phyloP scores from a whole-genome alignment of 2,888 invertebrate genomes.

The Xestia xanthographa region DNA sequence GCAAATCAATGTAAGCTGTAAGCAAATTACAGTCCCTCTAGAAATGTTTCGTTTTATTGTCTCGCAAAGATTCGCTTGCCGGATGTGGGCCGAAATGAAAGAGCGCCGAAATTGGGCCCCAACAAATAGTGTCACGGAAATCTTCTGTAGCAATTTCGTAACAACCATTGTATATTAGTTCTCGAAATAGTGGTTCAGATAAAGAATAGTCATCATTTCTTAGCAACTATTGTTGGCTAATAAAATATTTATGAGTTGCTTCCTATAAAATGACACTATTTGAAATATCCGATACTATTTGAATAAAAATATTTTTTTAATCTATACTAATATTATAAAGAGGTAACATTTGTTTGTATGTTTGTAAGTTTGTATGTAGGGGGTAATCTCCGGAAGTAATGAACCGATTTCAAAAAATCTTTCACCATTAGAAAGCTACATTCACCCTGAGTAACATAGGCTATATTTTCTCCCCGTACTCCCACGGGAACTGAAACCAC shows the following conservation, averaged over 20 bases:
- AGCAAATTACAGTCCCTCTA: not conserved
- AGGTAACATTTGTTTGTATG: too few relatives aligned
- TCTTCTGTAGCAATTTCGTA: constrained; percentile 24
- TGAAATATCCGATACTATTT: not conserved
- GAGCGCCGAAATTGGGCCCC: constrained; percentile 4
- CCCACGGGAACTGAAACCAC: too few relatives aligned
- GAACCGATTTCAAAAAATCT: too few relatives aligned
- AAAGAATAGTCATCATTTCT: constrained; percentile 13
- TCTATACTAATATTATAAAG: too few relatives aligned
- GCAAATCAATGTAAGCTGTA: not conserved
- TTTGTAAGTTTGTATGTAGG: too few relatives aligned
- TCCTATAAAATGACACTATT: not conserved
- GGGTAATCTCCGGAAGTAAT: too few relatives aligned
- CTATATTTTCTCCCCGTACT: too few relatives aligned
- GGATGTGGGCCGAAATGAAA: constrained; percentile 22
- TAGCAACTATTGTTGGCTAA: constrained; percentile 6
- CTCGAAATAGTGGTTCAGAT: not conserved
- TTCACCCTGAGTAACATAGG: too few relatives aligned
- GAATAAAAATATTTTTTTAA: too few relatives aligned
- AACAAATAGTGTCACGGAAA: constrained; percentile 15
- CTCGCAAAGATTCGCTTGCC: not conserved
- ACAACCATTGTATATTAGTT: constrained; percentile 10
- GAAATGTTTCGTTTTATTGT: constrained; percentile 1
- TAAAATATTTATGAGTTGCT: not conserved
- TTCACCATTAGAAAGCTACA: too few relatives aligned